Conservation (phyloP, 2,797 vertebrate genomes). For the Sebastes cheni region DNA sequence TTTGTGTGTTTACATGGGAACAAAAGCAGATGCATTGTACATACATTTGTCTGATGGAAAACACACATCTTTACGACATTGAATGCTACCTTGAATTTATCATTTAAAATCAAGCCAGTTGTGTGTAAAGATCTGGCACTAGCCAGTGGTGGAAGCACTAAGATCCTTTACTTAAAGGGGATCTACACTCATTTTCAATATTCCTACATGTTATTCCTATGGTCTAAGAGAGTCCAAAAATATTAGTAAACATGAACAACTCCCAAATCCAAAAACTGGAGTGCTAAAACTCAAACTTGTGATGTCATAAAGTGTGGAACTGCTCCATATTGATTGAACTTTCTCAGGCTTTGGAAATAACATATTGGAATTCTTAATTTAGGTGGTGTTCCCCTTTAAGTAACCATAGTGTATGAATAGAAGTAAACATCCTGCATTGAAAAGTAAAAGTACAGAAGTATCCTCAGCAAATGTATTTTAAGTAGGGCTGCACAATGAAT, state of each 20-base stretch:
- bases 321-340: too few species aligned
- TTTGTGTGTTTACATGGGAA: slow-evolving; percentile 1
- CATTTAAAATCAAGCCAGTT: not conserved
- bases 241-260: too few species aligned
- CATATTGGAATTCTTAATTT: too few species aligned
- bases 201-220: too few species aligned
- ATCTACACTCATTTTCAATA: too few species aligned
- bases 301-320: too few species aligned
- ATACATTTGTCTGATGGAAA: not conserved
- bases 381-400: too few species aligned
- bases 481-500: too few species aligned
- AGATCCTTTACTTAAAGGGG: not conserved
- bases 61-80: not conserved
- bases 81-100: not conserved
- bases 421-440: not conserved
- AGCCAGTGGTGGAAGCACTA: not conserved
- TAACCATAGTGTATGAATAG: not conserved
- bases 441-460: not conserved
- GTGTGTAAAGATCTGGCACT: not conserved
- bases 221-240: too few species aligned
- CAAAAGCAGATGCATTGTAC: not conserved
- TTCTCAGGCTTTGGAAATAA: too few species aligned
- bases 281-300: too few species aligned
- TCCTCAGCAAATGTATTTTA: not conserved
- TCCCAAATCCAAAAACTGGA: too few species aligned